Conservation (phyloP, 2,113 vertebrate species). For the Oceanites oceanicus region DNA sequence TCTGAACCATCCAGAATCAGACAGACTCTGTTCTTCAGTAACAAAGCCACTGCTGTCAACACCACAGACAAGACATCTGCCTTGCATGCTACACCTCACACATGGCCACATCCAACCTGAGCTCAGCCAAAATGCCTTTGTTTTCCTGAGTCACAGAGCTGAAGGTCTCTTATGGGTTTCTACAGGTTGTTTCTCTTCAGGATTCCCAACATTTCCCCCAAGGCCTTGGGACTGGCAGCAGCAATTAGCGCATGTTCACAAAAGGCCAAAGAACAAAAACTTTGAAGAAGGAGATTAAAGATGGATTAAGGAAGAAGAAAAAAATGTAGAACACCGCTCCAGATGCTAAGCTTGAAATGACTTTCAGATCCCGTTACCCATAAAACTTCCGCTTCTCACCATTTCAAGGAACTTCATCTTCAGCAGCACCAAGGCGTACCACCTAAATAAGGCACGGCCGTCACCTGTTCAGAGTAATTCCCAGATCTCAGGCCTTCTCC, state of each 20-base stretch:
- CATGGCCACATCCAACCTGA: not conserved
- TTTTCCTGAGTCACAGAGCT: not conserved
- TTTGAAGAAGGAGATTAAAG: slow-evolving; percentile 11
- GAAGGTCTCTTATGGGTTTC: not conserved
- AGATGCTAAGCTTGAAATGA: not conserved
- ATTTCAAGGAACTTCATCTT: not conserved
- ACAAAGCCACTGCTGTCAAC: not conserved
- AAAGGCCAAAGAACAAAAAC: slow-evolving; percentile 12
- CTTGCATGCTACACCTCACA: not conserved
- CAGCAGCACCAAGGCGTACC: not conserved
- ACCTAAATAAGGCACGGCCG: not conserved
- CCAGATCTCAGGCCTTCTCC: not conserved
- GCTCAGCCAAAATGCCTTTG: not conserved
- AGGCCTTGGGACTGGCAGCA: not conserved
- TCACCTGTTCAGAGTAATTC: not conserved
- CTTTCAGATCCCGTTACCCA: not conserved
- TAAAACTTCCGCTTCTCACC: not conserved
- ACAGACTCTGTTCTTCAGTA: not conserved
- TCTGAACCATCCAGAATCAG: not conserved
- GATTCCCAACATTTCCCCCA: not conserved
- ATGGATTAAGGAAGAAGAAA: not conserved
- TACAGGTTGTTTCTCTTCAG: not conserved
- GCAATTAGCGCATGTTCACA: not conserved
- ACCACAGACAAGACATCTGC: not conserved
- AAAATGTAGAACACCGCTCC: not conserved